Evolutionary conservation across 2,888 invertebrate species (phyloP).

Genomic region (Atrina japonica): DNA sequence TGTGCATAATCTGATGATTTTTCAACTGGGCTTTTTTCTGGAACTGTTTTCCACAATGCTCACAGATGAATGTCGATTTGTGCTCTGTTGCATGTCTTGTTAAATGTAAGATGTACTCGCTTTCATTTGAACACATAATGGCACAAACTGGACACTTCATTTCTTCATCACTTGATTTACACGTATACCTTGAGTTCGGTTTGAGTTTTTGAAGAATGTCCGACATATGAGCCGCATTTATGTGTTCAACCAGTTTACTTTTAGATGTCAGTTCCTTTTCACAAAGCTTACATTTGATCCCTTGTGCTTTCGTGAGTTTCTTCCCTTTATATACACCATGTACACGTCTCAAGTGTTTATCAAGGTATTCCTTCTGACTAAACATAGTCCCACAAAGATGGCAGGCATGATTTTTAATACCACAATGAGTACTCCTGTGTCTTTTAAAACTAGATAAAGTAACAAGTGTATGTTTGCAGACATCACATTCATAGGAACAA

Average conservation of each 20-base stretch:
- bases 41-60: constrained; percentile 43
- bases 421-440: constrained; percentile 17
- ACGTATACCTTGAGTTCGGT: constrained; percentile 25
- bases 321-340: not conserved
- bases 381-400: constrained; percentile 10
- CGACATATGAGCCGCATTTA: constrained; percentile 40
- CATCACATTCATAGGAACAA: constrained; percentile 20
- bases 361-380: not conserved
- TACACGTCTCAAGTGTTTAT: constrained; percentile 2
- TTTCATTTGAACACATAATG: constrained; percentile 6
- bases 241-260: constrained; percentile 38
- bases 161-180: constrained; percentile 2
- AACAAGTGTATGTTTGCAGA: constrained; percentile 1
- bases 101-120: constrained; percentile 13
- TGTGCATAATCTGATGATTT: constrained; percentile 39
- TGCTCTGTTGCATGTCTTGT: constrained; percentile 14
- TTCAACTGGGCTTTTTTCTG: constrained; percentile 29
- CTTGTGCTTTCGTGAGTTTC: not conserved
- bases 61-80: constrained; percentile 26
- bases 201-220: constrained; percentile 7
- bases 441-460: constrained; percentile 5
- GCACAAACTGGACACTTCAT: constrained; percentile 24
- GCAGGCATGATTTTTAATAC: not conserved
- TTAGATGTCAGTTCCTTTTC: constrained; percentile 28
- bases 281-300: constrained; percentile 36